Evolutionary conservation across 2,113 vertebrate genomes (phyloP), one percentile per base, ranked within the genome.

Genomic region (Steatornis caripensis): DNA sequence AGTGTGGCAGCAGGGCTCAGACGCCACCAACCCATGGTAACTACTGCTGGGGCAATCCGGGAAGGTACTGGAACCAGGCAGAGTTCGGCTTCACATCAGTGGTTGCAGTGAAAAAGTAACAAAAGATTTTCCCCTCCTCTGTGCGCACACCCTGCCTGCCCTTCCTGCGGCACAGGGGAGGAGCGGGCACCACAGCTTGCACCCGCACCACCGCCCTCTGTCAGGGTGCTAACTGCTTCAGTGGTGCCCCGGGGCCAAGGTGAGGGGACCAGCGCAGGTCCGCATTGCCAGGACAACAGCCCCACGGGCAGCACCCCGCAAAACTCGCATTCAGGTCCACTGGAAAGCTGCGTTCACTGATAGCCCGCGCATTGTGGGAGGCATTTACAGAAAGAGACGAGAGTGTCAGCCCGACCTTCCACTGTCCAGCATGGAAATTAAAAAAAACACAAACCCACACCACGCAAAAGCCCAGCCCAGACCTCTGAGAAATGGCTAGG

Each of bases 401-500:
- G 3, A 71, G 87, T 37, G 16, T 79, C 93, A 80, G 79, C 53
- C 82, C 94, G 93, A 96, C 95, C 96, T 94, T 95, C 78, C 55
- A 12, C 62, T 45, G 62, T 74, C 78, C 90, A 89, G 68, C 22
- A 5, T 69, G 82, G 90, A 90, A 81, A 89, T 79, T 24, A 27
- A 71, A 39, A 26, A 54, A 15, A 95, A n/a, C 48, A 37, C 60
- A 24, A 72, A 55, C 12, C 7, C 8, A 16, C 66, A 24, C 5
- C 51, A 5, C 57, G 90, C 17, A 34, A 95, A 93, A 84, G 89
- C 84, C 72, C 78, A 70, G 71, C 11, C 76, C 46, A 48, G 93
- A 79, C 91, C 91, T 94, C 76, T 75, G 89, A 15, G 39, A 84
- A 89, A 30, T 76, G 74, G 95, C 92, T 78, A 61, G 94, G 71